These are phyloP conservation scores for Cephalotes varians DNA, from an alignment of 2,888 invertebrate genomes.

Conservation along the genomic window DNA sequence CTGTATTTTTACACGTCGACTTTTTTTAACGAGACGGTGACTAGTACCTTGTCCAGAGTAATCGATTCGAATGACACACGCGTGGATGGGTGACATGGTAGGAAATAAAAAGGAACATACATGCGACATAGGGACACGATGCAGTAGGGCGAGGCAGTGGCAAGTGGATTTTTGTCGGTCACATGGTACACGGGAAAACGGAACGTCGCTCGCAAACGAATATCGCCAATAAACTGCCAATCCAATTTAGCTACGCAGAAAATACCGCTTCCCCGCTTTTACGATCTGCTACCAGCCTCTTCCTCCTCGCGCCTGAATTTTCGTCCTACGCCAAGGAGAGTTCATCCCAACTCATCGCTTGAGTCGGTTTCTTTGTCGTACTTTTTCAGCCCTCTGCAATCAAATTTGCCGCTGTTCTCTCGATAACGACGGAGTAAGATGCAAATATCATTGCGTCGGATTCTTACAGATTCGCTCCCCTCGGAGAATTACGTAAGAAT, in stretches of 20 bases:
- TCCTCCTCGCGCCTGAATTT: constrained; percentile 17
- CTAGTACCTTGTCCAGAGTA: constrained; percentile 19
- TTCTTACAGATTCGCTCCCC: not conserved
- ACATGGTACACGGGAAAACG: constrained; percentile 76
- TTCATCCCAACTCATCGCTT: constrained; percentile 18
- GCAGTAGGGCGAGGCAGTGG: constrained; percentile 4
- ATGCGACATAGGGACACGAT: constrained; percentile 21
- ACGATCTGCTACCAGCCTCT: constrained; percentile 56
- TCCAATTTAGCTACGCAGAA: constrained; percentile 84
- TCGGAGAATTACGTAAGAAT: constrained; percentile 28
- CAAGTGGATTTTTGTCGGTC: constrained; percentile 76
- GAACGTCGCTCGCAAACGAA: constrained; percentile 83
- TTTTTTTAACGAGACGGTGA: constrained; percentile 37
- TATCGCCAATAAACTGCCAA: constrained; percentile 85
- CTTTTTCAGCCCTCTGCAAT: constrained; percentile 19
- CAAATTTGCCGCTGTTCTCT: constrained; percentile 55
- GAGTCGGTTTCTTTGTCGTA: constrained; percentile 9
- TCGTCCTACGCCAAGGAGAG: constrained; percentile 13
- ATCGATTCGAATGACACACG: constrained; percentile 50
- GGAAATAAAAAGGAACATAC: constrained; percentile 42
- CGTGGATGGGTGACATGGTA: constrained; percentile 33
- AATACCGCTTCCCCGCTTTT: constrained; percentile 74
- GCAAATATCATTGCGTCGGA: constrained; percentile 64
- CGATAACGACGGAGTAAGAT: constrained; percentile 74
- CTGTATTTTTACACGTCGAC: constrained; percentile 32